These are phyloP conservation scores for Sorex fumeus DNA, from an alignment of 2,113 vertebrate genomes.

Conservation along the genomic window DNA sequence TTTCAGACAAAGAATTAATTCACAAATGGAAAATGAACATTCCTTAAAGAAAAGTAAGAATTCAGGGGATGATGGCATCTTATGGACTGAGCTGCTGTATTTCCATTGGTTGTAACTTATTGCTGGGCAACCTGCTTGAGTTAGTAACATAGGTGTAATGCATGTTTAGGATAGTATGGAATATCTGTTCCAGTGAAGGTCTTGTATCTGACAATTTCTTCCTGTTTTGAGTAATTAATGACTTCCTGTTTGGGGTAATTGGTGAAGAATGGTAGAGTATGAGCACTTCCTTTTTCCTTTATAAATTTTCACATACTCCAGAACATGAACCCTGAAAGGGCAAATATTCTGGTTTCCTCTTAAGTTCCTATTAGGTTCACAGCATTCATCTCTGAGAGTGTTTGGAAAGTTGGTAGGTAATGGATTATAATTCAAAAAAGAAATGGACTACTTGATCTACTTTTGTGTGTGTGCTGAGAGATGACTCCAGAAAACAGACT, in stretches of 20 bases:
- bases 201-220: not conserved
- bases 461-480: not conserved
- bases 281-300: not conserved
- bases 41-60: not conserved
- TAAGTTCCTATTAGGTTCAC: not conserved
- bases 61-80: not conserved
- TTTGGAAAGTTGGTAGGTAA: not conserved
- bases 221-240: not conserved
- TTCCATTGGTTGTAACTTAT: not conserved
- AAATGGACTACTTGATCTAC: not conserved
- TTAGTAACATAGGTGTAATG: too few relatives aligned
- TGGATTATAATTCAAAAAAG: constrained; percentile 6
- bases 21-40: not conserved
- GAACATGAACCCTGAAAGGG: not conserved
- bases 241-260: not conserved
- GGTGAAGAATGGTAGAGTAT: not conserved
- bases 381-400: not conserved
- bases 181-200: not conserved
- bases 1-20: not conserved
- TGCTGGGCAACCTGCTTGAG: not conserved
- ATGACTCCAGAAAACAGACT: not conserved
- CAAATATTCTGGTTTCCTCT: not conserved
- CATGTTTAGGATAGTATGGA: not conserved
- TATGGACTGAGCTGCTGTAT: not conserved
- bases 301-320: not conserved